Conservation (phyloP, 2,797 vertebrate genomes). For the Nothura maculosa region DNA sequence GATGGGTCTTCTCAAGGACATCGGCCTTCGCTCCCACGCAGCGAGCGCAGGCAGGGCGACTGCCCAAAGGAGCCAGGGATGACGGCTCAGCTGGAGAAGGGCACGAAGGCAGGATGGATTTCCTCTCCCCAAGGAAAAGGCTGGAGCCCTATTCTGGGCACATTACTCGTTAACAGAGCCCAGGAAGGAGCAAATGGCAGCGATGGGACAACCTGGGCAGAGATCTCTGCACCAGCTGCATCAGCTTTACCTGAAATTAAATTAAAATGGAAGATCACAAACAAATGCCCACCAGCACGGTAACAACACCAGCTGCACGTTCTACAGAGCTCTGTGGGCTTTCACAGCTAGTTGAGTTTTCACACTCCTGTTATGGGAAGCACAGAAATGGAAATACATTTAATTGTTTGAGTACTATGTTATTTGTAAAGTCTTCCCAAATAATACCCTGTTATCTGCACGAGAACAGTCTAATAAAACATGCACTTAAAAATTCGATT, state of each 20-base stretch:
- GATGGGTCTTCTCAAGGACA: neutral
- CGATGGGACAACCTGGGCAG: neutral
- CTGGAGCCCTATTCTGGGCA: neutral
- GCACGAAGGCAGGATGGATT: neutral
- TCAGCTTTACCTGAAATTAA: rapidly evolving
- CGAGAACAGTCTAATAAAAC: neutral
- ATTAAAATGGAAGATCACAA: neutral
- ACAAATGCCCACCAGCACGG: neutral
- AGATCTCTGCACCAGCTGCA: neutral
- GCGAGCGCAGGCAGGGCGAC: rapidly evolving
- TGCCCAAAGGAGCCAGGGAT: neutral
- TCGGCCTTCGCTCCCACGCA: neutral
- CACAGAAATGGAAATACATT: neutral
- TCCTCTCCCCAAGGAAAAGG: rapidly evolving
- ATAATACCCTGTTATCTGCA: neutral
- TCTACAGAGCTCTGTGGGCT: neutral
- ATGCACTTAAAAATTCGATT: neutral
- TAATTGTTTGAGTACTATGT: neutral
- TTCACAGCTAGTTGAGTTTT: neutral
- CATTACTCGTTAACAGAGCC: neutral
- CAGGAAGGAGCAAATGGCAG: neutral
- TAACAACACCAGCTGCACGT: neutral
- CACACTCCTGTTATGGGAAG: neutral
- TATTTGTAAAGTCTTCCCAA: neutral
- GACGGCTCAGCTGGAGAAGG: neutral